Percentiles rank a stretch among this genome's conserved stretches.
These are phyloP conservation scores for Montipora efflorescens DNA, from an alignment of 64 coral and sea anemone genomes.

Conservation along the genomic window DNA sequence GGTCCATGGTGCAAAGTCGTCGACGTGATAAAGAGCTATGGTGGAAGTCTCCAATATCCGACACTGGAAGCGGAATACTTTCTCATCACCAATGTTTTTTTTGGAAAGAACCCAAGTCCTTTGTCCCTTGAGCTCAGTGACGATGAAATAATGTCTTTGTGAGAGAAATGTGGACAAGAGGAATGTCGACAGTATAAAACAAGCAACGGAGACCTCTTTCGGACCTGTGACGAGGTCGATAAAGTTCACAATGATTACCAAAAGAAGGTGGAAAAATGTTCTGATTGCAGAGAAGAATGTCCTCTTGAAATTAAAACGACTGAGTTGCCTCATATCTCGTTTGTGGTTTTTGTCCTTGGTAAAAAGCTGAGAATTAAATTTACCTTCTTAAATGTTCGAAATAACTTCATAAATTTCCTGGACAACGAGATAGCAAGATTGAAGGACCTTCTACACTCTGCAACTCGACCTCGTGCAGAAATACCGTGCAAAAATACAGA, in stretches of 20 bases:
- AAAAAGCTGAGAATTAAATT: too few species aligned
- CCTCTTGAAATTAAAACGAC: too few species aligned
- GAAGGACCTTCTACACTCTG: too few species aligned
- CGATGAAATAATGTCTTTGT: constrained; percentile 23
- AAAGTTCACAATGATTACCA: too few species aligned
- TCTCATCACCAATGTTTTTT: constrained; percentile 49
- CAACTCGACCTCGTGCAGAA: neutral
- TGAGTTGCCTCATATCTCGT: too few species aligned
- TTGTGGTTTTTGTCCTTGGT: too few species aligned
- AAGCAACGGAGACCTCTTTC: neutral
- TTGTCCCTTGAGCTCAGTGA: constrained; percentile 32
- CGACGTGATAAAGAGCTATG: constrained; percentile 42
- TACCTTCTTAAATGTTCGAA: too few species aligned
- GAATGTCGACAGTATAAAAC: neutral
- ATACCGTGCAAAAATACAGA: neutral
- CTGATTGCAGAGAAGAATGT: too few species aligned
- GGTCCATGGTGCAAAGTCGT: constrained; percentile 85
- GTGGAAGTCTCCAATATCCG: constrained; percentile 57
- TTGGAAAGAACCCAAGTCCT: constrained; percentile 6
- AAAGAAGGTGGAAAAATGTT: too few species aligned
- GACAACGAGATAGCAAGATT: too few species aligned
- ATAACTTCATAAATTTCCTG: too few species aligned
- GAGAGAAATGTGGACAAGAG: constrained; percentile 14
- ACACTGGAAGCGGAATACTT: constrained; percentile 62
- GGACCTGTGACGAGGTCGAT: constrained; percentile 38